Evolutionary conservation across 2,113 vertebrate genomes (phyloP), one percentile per base, ranked within the genome.

Genomic region (Clarias magur): DNA sequence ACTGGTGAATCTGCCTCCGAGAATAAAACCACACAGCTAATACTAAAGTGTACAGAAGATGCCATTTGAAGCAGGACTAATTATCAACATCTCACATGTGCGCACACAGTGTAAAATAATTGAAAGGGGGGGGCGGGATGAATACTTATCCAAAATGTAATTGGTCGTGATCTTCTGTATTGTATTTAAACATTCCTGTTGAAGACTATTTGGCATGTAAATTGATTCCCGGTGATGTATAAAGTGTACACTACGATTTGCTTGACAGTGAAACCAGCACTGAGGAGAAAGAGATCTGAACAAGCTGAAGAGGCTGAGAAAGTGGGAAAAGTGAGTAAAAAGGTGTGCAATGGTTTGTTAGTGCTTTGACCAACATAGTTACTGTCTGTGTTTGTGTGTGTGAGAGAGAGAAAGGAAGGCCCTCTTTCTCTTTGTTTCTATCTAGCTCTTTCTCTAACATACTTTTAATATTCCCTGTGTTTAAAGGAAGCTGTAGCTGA

Each of bases 211-310:
- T 68, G 27, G 1, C 70, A 9, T 38, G 6, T 3, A 10, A 34
- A 5, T 38, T 38, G 27, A 72, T 72, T 17, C 30, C 73, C 53
- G 17, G 2, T 48, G 13, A 48, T 16, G 54, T 62, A 10, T 17
- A 80, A 81, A 25, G 6, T 53, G 5, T 30, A 10, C 2, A 82
- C 63, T 80, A 21, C 78, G 13, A 30, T 62, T 83, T 70, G 57
- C 16, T 75, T 56, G 21, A 5, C 76, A 90, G 89, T 60, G 16
- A 88, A 86, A 81, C 89, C 73, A 34, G 78, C 57, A 27, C 15
- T 89, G 72, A 89, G 84, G 89, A 93, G 93, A 78, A 94, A 89
- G 87, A 86, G 88, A 48, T 93, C 91, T 11, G 91, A 93, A 38
- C 93, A 94, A 60, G 27, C 27, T 6, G 90, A 91, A 78, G 91